These are phyloP conservation scores for Echinops telfairi DNA, from an alignment of 2,113 vertebrate genomes.

Conservation along the genomic window DNA sequence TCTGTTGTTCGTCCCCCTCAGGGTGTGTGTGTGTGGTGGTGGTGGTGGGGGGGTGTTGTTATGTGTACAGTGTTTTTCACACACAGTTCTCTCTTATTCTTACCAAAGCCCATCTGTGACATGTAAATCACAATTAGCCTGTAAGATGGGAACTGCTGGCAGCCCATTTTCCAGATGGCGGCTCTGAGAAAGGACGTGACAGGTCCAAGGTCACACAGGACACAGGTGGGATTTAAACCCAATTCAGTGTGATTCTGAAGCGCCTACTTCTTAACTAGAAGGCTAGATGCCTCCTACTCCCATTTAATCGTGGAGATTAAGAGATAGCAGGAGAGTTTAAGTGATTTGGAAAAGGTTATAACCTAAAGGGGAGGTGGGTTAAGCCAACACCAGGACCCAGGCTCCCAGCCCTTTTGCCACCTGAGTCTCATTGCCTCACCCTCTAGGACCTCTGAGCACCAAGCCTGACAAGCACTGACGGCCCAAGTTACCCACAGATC, in stretches of 20 bases:
- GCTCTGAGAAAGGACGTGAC: neutral
- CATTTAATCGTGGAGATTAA: neutral
- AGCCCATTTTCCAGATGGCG: constrained; percentile 23
- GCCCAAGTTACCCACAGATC: neutral
- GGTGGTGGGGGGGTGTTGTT: no score
- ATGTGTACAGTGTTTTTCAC: neutral
- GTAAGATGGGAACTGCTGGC: neutral
- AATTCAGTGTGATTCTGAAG: constrained; percentile 19
- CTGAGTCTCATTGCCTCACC: neutral
- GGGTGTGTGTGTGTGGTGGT: no score
- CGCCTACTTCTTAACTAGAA: neutral
- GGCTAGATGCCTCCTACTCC: neutral
- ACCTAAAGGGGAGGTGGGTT: neutral
- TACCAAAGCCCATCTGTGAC: neutral
- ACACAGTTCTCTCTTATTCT: neutral
- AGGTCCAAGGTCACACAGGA: neutral
- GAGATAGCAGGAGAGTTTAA: neutral
- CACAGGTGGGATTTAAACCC: neutral
- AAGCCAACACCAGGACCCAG: neutral
- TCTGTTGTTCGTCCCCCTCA: no score
- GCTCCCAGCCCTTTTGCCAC: neutral
- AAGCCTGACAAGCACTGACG: rapidly evolving
- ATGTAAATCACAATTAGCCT: neutral
- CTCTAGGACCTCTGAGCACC: neutral
- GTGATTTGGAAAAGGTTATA: neutral